Base-by-base conservation (phyloP, 2,797 vertebrate genomes). In the Halcyon smyrnensis region DNA sequence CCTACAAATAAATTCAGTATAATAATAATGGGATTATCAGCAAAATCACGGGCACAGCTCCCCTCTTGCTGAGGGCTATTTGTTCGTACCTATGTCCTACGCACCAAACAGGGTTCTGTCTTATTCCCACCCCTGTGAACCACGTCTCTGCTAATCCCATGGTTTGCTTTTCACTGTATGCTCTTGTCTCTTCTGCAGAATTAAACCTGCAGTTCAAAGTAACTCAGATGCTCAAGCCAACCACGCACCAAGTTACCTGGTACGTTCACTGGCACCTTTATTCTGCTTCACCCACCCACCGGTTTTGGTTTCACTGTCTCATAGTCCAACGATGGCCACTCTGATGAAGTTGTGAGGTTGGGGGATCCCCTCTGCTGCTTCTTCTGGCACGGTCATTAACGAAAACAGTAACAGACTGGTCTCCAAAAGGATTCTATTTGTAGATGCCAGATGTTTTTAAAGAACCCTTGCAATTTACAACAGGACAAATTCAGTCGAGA, bases 291-390 rank as follows among this genome's bases (percentile, higher is more conserved):
- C 20, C 14, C 69, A 1, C 0, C 3, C 2, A 3, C 37, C 20
- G 20, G 23, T 7, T 11, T 8, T 30, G 2, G 20, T 14, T 77
- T 48, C 39, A 5, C 50, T 34, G 56, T 51, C 36, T 37, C 62
- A 3, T 0, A 45, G 64, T 8, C 43, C 59, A 15, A 1, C 1
- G 7, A 7, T 0, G 3, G 48, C 39, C 62, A 25, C 4, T 1
- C 12, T 27, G 80, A 19, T 5, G 28, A 6, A 16, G 28, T 1
- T 28, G 30, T 8, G 50, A 79, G 56, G 32, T 3, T 2, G 2
- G 17, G 5, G n/a, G 17, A 43, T 43, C 28, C 69, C 79, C 69
- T 48, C 24, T 9, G 7, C 51, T 59, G 3, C 23, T 45, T 46
- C 50, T 88, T n/a, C 71, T 76, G 51, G 15, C 50, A 3, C 11